Percentiles rank a stretch among this genome's conserved stretches.
Conservation (phyloP, 2,888 invertebrate genomes). For the Lasioglossum figueresi region DNA sequence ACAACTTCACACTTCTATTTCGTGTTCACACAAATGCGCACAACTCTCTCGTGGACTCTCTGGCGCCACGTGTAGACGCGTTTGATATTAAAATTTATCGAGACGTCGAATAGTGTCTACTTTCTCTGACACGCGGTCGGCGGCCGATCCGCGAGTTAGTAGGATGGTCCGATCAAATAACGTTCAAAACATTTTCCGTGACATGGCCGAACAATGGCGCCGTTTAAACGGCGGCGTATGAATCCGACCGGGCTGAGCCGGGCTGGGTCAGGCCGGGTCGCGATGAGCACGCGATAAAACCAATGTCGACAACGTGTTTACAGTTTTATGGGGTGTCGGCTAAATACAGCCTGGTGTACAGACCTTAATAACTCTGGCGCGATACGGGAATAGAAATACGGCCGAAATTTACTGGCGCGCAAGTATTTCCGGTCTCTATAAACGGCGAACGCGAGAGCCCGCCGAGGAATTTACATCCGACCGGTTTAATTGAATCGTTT, state of each 20-base stretch:
- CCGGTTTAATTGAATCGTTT: constrained; percentile 42
- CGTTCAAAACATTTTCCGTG: constrained; percentile 17
- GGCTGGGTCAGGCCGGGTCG: constrained; percentile 15
- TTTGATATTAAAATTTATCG: constrained; percentile 25
- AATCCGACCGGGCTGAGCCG: constrained; percentile 43
- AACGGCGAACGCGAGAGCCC: neutral
- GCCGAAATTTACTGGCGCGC: constrained; percentile 42
- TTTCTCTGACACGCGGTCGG: neutral
- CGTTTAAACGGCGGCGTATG: constrained; percentile 47
- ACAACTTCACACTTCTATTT: too few relatives aligned
- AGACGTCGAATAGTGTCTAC: neutral
- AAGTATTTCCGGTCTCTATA: constrained; percentile 43
- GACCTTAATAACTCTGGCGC: constrained; percentile 62
- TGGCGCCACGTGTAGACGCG: neutral
- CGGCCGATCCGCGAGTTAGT: neutral
- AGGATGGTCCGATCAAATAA: constrained; percentile 26
- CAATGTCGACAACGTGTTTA: constrained; percentile 68
- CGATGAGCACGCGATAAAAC: constrained; percentile 69
- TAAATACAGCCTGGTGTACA: constrained; percentile 57
- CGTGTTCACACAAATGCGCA: too few relatives aligned
- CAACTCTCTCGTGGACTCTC: neutral
- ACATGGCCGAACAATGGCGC: constrained; percentile 21
- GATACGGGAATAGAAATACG: constrained; percentile 60
- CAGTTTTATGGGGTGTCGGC: constrained; percentile 70
- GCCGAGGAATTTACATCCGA: constrained; percentile 36